Percentiles rank a stretch among this genome's conserved stretches.
phyloP scores from a whole-genome alignment of 2,888 invertebrate species.

The Alloplasta piceator region DNA sequence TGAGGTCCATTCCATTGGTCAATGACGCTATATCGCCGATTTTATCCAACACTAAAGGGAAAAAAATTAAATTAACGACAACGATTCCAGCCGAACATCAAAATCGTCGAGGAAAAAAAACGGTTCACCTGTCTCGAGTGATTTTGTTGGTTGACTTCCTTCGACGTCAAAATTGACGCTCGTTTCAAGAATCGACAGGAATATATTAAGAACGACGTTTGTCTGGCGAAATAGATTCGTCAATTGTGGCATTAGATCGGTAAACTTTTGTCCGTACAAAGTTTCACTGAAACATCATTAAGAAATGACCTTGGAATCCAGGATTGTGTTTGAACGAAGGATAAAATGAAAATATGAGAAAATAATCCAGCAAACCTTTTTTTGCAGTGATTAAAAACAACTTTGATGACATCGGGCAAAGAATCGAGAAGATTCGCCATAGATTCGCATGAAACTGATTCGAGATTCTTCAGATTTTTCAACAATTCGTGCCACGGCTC shows the following conservation, averaged over 20 bases:
- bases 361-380: slow-evolving; percentile 68
- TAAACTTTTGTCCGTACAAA: slow-evolving; percentile 71
- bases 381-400: slow-evolving; percentile 75
- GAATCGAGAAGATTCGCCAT: slow-evolving; percentile 70
- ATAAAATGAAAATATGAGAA: slow-evolving; percentile 19
- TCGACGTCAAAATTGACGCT: slow-evolving; percentile 71
- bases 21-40: slow-evolving; percentile 74
- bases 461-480: slow-evolving; percentile 68
- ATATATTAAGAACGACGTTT: slow-evolving; percentile 71
- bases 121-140: slow-evolving; percentile 36
- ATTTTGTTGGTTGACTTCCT: slow-evolving; percentile 11
- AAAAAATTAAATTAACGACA: too few species aligned
- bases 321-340: background rate
- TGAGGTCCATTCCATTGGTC: slow-evolving; percentile 74
- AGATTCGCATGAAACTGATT: slow-evolving; percentile 66
- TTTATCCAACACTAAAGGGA: slow-evolving; percentile 69
- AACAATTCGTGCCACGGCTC: slow-evolving; percentile 75
- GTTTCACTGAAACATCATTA: slow-evolving; percentile 70
- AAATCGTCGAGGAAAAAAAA: background rate
- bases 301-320: slow-evolving; percentile 24
- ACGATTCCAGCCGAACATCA: background rate
- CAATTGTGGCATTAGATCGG: slow-evolving; percentile 69
- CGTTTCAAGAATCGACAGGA: slow-evolving; percentile 73
- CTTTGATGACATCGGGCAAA: slow-evolving; percentile 70
- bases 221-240: slow-evolving; percentile 75